Evolutionary conservation across 2,797 vertebrate genomes (phyloP), one percentile per base, ranked within the genome.

Genomic region (Tokudaia muenninki): DNA sequence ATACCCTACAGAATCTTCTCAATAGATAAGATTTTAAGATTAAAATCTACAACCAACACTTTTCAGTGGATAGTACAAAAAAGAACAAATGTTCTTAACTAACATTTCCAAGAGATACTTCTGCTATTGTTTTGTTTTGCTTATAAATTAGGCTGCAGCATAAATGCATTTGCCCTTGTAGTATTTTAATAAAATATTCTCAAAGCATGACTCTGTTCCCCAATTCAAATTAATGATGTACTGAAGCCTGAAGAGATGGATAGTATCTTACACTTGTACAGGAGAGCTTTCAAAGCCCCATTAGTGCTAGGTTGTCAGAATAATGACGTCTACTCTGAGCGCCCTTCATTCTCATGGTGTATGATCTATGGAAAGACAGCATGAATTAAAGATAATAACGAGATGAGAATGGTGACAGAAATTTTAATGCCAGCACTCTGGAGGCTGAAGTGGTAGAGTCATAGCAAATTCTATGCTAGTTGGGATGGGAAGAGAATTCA

Each of bases 201-300:
- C 22, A 6, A 74, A 59, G 78, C 80, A 90, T 97, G 87, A 93
- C 91, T 96, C 88, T 96, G 75, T 98, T 95, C 92, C 67, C 91
- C 93, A 98, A 95, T 63, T 95, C 52, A 97, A 91, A 91, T 93
- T 86, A 92, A 92, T 94, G 87, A 84, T 89, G 79, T 84, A 95
- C 97, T 90, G 97, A 75, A 97, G 96, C 19, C 0, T 80, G n/a
- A 94, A 96, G 16, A 52, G 72, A 29, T 83, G 29, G 97, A 87
- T 96, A 81, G 92, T 97, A 92, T 96, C 97, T 97, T 97, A 74
- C 37, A 97, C 95, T 91, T 96, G 92, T 78, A 80, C 24, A 94
- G 50, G 92, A 70, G 63, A 90, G 17, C 89, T 86, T 97, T 98
- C 82, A 96, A 96, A 95, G 84, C 31, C 94, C 82, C 52, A 55